phyloP scores from a whole-genome alignment of 2,113 vertebrate species.

The Periophthalmus modestus region DNA sequence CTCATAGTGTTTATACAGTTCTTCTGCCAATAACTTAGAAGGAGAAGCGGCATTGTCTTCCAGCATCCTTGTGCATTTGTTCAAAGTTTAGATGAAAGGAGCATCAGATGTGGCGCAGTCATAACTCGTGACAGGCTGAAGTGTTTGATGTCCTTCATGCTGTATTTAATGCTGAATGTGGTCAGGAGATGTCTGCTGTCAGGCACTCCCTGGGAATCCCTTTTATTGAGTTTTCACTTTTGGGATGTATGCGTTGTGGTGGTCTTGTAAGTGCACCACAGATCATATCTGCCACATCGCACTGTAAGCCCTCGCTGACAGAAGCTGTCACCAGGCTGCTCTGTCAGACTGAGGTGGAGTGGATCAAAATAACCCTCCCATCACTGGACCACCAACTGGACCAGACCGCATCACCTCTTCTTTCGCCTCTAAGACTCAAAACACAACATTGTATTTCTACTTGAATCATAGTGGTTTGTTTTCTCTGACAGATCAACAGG shows the following conservation, averaged over 20 bases:
- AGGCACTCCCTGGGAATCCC: conserved; percentile 21
- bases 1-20: background rate
- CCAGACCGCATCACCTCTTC: conserved; percentile 30
- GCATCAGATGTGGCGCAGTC: conserved; percentile 1
- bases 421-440: conserved; percentile 5
- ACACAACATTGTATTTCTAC: conserved; percentile 7
- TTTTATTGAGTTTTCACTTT: conserved; percentile 47
- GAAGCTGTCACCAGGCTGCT: conserved; percentile 67
- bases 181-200: conserved; percentile 13
- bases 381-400: conserved; percentile 25
- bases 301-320: conserved; percentile 59
- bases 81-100: background rate
- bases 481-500: background rate
- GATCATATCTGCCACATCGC: conserved; percentile 45
- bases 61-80: background rate
- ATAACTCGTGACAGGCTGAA: background rate
- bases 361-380: conserved; percentile 69
- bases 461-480: conserved; percentile 1
- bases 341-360: conserved; percentile 62
- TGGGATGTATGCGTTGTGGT: conserved; percentile 23
- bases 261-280: conserved; percentile 45
- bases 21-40: background rate
- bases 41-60: background rate
- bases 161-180: background rate
- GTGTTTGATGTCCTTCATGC: background rate